These are phyloP conservation scores for Hydrolagus affinis DNA, from an alignment of 2,113 vertebrate species.

Conservation along the genomic window DNA sequence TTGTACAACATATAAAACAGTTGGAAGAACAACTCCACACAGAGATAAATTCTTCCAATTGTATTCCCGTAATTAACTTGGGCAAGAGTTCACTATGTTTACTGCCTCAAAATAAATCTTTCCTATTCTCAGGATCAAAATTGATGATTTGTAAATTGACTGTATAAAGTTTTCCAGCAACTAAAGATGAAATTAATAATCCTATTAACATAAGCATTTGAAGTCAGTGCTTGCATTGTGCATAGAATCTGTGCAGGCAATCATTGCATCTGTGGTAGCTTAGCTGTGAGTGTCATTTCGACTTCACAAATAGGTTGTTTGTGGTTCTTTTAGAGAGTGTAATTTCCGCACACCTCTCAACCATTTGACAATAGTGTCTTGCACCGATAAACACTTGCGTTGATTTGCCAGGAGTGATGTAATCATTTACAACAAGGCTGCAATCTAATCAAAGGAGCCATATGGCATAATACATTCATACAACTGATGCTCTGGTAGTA, in stretches of 20 bases:
- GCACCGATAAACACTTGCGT: conserved; percentile 10
- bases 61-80: neutral
- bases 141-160: neutral
- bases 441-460: conserved; percentile 4
- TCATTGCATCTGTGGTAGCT: conserved; percentile 14
- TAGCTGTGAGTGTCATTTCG: conserved; percentile 18
- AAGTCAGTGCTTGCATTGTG: neutral
- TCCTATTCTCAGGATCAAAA: neutral
- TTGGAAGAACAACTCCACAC: neutral
- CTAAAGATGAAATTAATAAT: neutral
- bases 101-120: conserved; percentile 2
- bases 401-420: conserved; percentile 16
- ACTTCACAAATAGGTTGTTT: conserved; percentile 15
- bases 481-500: conserved; percentile 1
- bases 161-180: neutral
- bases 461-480: conserved; percentile 20
- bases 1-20: neutral
- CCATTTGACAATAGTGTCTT: neutral
- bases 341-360: conserved; percentile 26
- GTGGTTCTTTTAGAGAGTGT: conserved; percentile 22
- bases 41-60: neutral
- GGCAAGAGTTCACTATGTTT: neutral
- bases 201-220: neutral
- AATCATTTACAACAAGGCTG: conserved; percentile 30
- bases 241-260: conserved; percentile 3